Base-by-base conservation (phyloP, 2,888 invertebrate species). In the Hololepta plana region DNA sequence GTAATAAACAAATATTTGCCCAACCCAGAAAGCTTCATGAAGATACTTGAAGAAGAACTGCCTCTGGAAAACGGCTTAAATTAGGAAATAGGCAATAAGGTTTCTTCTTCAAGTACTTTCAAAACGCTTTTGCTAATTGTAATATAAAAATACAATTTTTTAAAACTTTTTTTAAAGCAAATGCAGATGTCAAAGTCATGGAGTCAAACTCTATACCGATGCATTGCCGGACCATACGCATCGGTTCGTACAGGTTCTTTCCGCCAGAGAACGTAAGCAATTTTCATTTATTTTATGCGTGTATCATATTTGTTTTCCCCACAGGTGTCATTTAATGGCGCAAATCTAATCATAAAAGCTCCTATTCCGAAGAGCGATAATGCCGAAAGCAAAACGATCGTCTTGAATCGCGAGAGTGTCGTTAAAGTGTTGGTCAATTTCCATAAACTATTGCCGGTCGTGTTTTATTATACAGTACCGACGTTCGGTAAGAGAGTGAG, bases 241-340 rank as follows among this genome's bases (percentile, higher is more conserved):
- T 90, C 47, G 88, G 90, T 19, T 80, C 84, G 9, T 80, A 82
- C 48, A 73, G 76, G 57, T 79, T 74, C 44, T 63, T 70, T 36
- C 75, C 82, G 13, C 64, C 62, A 32, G 75, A 80, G 47, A 67
- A 70, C 52, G 74, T 85, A 51, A 47, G 62, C 32, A 44, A 62
- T 23, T 19, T 11, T 15, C 37, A 15, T 15, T 27, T 4, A 24
- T 26, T 19, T 19, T 31, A 4, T 24, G 10, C 8, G 8, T 9
- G 8, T 21, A 6, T 21, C 2, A 8, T 26, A 8, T 27, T 25
- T 27, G 11, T 34, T 28, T 23, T 27, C 31, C 28, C 29, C 39
- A 15, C 34, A 53, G 51, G 37, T 53, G 7, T 23, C 41, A 11
- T 35, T 53, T 22, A 47, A 47, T 32, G 39, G 43, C 2, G 39